These are phyloP conservation scores for Synanthedon tipuliformis DNA, from an alignment of 2,888 invertebrate genomes.

Conservation along the genomic window DNA sequence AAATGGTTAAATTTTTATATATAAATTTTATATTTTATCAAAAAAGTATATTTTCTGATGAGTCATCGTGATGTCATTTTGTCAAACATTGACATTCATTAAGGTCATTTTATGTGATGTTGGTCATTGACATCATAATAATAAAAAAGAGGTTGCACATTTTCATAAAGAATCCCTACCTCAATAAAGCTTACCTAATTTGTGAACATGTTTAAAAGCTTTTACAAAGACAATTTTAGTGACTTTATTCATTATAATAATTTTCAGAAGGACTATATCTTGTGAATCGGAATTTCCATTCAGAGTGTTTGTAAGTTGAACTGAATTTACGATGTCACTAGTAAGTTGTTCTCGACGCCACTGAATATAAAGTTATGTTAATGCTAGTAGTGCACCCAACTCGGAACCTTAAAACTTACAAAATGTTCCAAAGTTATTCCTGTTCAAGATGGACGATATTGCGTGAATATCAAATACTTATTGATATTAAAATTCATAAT, in stretches of 20 bases:
- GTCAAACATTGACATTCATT: no score
- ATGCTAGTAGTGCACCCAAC: constrained; percentile 47
- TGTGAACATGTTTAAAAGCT: not conserved
- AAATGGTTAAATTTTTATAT: no score
- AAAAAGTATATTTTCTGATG: no score
- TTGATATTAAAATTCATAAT: not conserved
- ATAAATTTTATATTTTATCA: no score
- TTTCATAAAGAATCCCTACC: no score
- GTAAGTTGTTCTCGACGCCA: constrained; percentile 51
- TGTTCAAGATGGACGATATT: constrained; percentile 31
- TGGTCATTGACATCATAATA: no score
- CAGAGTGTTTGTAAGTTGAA: constrained; percentile 55
- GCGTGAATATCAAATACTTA: constrained; percentile 12
- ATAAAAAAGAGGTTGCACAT: no score
- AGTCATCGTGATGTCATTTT: no score
- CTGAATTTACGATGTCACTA: constrained; percentile 59
- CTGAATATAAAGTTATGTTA: constrained; percentile 67
- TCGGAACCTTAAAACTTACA: constrained; percentile 54
- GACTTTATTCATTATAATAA: constrained; percentile 15
- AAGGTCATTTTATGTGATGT: no score
- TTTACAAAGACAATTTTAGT: constrained; percentile 4
- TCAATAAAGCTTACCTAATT: no score
- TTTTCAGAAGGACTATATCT: constrained; percentile 49
- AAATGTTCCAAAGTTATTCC: constrained; percentile 44
- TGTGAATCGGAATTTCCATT: constrained; percentile 50